phyloP scores from a whole-genome alignment of 2,797 vertebrate species.

The Dipus sagitta region DNA sequence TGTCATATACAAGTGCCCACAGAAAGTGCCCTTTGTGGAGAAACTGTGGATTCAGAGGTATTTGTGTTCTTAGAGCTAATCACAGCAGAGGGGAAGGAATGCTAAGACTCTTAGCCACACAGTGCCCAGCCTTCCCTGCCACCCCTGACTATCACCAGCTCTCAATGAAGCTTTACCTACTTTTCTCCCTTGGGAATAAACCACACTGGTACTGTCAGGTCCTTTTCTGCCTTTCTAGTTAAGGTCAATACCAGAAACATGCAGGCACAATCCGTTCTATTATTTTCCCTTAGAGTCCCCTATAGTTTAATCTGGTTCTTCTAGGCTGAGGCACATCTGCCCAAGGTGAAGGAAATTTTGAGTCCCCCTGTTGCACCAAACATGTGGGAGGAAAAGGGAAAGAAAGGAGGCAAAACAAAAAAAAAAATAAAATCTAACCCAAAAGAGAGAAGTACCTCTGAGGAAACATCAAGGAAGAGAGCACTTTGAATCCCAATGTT shows the following conservation, averaged over 20 bases:
- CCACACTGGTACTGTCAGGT: background rate
- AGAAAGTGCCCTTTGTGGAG: constrained; percentile 4
- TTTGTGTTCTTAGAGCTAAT: background rate
- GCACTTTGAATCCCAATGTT: background rate
- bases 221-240: background rate
- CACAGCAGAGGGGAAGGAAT: background rate
- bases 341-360: background rate
- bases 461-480: background rate
- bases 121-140: background rate
- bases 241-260: background rate
- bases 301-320: background rate
- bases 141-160: background rate
- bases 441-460: background rate
- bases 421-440: background rate
- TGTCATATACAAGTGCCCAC: background rate
- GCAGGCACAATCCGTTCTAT: background rate
- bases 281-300: background rate
- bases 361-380: background rate
- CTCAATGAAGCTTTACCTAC: background rate
- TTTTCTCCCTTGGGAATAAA: background rate
- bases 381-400: background rate
- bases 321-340: background rate
- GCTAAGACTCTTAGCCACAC: background rate
- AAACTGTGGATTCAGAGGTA: background rate
- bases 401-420: background rate